Percentiles rank a stretch among this genome's conserved stretches.
phyloP scores from a whole-genome alignment of 2,888 invertebrate genomes.

The Eupithecia subfuscata region DNA sequence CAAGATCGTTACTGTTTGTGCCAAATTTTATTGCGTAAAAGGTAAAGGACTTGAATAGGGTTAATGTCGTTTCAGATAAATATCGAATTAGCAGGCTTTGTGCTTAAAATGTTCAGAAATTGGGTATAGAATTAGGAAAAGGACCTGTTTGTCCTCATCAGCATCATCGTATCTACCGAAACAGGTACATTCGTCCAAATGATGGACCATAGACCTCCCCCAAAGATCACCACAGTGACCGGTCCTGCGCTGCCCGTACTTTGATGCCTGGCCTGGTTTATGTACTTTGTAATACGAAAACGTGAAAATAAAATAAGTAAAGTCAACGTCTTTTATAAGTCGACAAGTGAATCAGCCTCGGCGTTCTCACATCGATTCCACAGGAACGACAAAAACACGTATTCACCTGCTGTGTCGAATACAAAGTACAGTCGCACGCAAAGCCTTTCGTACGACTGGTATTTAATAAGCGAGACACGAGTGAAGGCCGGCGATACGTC shows the following conservation, averaged over 20 bases:
- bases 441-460: constrained; percentile 64
- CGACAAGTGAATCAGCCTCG: constrained; percentile 43
- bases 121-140: neutral
- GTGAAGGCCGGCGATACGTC: constrained; percentile 69
- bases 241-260: neutral
- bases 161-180: neutral
- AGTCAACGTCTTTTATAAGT: constrained; percentile 2
- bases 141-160: neutral
- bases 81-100: neutral
- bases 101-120: neutral
- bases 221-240: neutral
- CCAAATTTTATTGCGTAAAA: constrained; percentile 4
- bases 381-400: constrained; percentile 74
- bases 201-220: neutral
- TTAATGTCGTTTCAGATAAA: neutral
- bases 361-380: constrained; percentile 69
- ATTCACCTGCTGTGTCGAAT: constrained; percentile 68
- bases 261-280: neutral
- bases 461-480: constrained; percentile 66
- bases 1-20: constrained; percentile 34
- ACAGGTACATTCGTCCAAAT: neutral
- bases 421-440: constrained; percentile 64
- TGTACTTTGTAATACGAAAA: neutral
- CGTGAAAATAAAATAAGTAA: neutral
- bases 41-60: neutral